Percentiles rank a stretch among this genome's conserved stretches.
Conservation (phyloP, 35 echinoderm and acorn worm species). For the Amphiura filiformis region DNA sequence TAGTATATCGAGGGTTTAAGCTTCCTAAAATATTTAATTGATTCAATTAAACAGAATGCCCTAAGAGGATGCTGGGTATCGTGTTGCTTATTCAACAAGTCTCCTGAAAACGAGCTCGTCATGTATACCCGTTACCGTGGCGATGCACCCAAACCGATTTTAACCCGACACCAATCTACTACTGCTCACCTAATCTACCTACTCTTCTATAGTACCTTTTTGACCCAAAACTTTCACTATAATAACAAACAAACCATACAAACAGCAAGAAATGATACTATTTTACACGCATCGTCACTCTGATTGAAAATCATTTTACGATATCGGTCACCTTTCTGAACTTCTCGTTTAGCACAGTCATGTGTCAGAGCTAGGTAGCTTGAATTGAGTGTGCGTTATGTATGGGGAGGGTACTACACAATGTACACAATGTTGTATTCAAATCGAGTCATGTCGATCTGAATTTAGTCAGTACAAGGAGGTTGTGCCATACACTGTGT, state of each 20-base stretch:
- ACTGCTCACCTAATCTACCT: too few species aligned
- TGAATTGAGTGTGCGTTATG: background rate
- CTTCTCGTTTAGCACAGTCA: background rate
- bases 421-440: conserved; percentile 5
- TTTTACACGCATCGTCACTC: background rate
- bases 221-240: background rate
- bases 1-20: background rate
- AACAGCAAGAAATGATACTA: background rate
- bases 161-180: too few species aligned
- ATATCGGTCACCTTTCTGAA: conserved; percentile 14
- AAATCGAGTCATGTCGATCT: background rate
- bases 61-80: background rate
- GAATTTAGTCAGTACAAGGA: background rate
- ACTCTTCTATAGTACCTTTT: too few species aligned
- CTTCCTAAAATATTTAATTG: conserved; percentile 11
- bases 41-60: conserved; percentile 10
- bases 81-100: background rate
- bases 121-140: too few species aligned
- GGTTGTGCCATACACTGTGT: background rate
- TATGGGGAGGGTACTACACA: background rate
- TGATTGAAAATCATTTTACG: conserved; percentile 12
- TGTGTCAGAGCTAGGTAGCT: background rate
- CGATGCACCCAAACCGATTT: too few species aligned
- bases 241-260: background rate
- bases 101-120: background rate